Evolutionary conservation across 1,140 invertebrate species (phyloP).

Genomic region (Pachypsylla venusta): DNA sequence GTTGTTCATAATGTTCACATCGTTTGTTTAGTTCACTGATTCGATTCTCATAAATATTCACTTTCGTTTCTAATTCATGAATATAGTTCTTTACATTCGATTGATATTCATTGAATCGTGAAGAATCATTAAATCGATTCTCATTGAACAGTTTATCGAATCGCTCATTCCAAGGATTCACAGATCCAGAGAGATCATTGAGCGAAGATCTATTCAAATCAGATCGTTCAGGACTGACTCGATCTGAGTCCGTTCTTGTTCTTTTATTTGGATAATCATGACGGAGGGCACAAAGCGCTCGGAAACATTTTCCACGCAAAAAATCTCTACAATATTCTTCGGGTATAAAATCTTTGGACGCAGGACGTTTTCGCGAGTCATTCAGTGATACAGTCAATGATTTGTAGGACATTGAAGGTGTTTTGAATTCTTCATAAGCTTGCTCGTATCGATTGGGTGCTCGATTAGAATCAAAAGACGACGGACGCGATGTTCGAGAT

Average conservation of each 20-base stretch:
- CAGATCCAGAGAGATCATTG: no score
- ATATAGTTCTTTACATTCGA: background rate
- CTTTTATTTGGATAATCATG: background rate
- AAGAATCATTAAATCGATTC: background rate
- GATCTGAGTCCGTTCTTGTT: background rate
- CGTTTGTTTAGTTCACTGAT: background rate
- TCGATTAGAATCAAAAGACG: no score
- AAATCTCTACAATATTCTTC: background rate
- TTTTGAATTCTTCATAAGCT: no score
- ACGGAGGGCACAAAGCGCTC: background rate
- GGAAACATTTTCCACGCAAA: background rate
- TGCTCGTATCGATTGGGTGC: no score
- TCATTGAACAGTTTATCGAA: no score
- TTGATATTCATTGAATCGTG: background rate
- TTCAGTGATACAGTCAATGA: no score
- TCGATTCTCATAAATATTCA: background rate
- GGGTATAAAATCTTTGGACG: background rate
- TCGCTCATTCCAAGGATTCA: background rate
- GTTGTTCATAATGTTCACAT: constrained; percentile 1
- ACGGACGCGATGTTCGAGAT: no score
- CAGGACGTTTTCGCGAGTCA: no score
- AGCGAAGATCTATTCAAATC: no score
- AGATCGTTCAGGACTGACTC: background rate
- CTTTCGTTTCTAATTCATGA: background rate
- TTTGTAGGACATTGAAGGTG: no score